Base-by-base conservation (phyloP, 2,797 vertebrate species). In the Pyrocephalus nanus region DNA sequence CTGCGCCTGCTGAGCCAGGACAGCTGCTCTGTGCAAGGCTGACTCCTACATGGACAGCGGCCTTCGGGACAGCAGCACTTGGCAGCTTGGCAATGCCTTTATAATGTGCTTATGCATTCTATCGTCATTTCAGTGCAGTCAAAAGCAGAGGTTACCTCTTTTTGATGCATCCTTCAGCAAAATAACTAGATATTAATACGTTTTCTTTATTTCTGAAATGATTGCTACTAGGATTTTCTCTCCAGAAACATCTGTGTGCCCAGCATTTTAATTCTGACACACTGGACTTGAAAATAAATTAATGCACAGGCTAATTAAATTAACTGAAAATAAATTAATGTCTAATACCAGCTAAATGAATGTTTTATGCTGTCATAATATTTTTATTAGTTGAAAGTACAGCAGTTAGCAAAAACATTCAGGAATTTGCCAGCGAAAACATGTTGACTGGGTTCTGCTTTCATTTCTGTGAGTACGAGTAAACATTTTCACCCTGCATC, bases 381-480 rank as follows among this genome's bases (percentile, higher is more conserved):
- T 96, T 97, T 97, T 94, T 57, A 57, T 86, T 85, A 86, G 62
- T 67, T 77, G 66, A 66, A 96, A 95, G 54, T 61, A 34, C 47
- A 78, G 25, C 83, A 75, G 61, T 78, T 88, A 88, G 47, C 58
- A 86, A 88, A 89, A 93, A 84, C 18, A 32, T 62, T 72, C 43
- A 58, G 34, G 51, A 92, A 38, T 18, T 55, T 85, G 72, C 73
- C 36, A 53, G 65, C 53, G 60, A 87, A 93, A 96, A 91, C 32
- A 48, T 51, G n/a, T 91, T 88, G 89, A 54, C 69, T 58, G 25
- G 5, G 45, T 83, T 79, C 64, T 90, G 83, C 71, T 84, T 86
- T 92, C 12, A n/a, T 86, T 93, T 90, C 43, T 76, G 29, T 70
- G 30, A 84, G 22, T 40, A 38, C 1, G 11, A 83, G 62, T 89